phyloP scores from a whole-genome alignment of 64 coral and sea anemone genomes.

The Pocillopora damicornis region DNA sequence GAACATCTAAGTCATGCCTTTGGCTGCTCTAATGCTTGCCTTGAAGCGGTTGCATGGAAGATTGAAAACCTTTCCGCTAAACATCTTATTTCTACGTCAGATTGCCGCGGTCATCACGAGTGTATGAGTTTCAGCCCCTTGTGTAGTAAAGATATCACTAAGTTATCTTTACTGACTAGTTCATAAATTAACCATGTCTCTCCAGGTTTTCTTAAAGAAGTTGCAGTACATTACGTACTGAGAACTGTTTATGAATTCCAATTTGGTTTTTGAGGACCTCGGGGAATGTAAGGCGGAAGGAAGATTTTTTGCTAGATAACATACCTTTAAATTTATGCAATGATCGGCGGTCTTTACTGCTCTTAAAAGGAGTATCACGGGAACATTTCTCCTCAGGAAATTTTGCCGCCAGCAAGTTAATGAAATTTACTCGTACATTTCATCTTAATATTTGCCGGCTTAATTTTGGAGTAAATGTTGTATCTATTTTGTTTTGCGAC shows the following conservation, averaged over 20 bases:
- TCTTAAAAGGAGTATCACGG: background rate
- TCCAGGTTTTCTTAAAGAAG: background rate
- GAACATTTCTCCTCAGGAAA: background rate
- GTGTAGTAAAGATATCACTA: background rate
- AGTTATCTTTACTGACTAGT: constrained; percentile 19
- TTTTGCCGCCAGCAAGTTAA: background rate
- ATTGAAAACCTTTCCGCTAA: background rate
- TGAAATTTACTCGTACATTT: background rate
- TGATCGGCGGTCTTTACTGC: background rate
- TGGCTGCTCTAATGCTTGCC: no score
- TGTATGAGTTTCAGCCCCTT: background rate
- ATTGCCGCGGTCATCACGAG: background rate
- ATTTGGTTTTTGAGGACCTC: background rate
- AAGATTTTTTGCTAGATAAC: background rate
- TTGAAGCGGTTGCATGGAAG: background rate
- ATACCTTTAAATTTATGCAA: background rate
- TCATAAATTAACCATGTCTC: background rate
- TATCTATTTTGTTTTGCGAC: no score
- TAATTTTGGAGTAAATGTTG: no score
- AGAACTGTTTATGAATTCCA: background rate
- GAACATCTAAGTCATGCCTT: no score
- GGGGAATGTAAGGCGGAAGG: constrained; percentile 6
- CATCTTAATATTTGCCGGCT: no score
- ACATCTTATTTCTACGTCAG: background rate
- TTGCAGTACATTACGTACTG: background rate